These are phyloP conservation scores for Pelagia noctiluca DNA, from an alignment of 30 jellyfish, hydroid and myxozoan genomes.

Conservation along the genomic window DNA sequence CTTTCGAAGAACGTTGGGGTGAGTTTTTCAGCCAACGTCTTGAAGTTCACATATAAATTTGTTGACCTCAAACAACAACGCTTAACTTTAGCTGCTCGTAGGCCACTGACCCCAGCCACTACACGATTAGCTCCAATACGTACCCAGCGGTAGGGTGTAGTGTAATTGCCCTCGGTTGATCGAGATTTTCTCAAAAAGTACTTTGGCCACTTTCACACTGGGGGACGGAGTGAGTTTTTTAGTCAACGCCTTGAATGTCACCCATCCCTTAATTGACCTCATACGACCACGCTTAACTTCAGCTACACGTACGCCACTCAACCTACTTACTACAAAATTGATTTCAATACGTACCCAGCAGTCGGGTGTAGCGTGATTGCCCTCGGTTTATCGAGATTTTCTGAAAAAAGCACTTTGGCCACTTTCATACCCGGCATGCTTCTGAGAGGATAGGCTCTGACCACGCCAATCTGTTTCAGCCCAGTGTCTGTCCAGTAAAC, in stretches of 20 bases:
- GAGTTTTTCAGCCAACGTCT: no score
- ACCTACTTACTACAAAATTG: not conserved
- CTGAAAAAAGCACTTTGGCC: slow-evolving; percentile 58
- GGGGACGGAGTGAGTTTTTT: no score
- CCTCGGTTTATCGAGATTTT: slow-evolving; percentile 78
- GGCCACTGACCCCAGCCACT: not conserved
- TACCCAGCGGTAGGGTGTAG: slow-evolving; percentile 90
- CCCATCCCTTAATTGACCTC: no score
- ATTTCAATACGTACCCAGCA: slow-evolving; percentile 72
- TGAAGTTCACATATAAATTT: no score
- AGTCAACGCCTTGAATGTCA: no score
- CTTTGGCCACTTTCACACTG: slow-evolving; percentile 35
- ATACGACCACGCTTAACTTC: no score
- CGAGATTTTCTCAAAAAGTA: slow-evolving; percentile 63
- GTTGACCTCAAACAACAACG: no score
- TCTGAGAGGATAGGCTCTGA: slow-evolving; percentile 35
- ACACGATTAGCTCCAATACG: slow-evolving; percentile 2
- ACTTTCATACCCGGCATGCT: slow-evolving; percentile 28
- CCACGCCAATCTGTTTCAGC: slow-evolving; percentile 80
- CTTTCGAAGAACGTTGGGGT: no score
- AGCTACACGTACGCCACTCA: not conserved
- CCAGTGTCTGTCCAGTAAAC: slow-evolving; percentile 88
- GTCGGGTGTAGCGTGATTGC: slow-evolving; percentile 86
- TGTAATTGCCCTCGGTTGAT: slow-evolving; percentile 85
- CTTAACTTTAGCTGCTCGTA: not conserved